These are phyloP conservation scores for Forbesichthys papilliferus DNA, from an alignment of 2,113 vertebrate genomes.

Conservation along the genomic window DNA sequence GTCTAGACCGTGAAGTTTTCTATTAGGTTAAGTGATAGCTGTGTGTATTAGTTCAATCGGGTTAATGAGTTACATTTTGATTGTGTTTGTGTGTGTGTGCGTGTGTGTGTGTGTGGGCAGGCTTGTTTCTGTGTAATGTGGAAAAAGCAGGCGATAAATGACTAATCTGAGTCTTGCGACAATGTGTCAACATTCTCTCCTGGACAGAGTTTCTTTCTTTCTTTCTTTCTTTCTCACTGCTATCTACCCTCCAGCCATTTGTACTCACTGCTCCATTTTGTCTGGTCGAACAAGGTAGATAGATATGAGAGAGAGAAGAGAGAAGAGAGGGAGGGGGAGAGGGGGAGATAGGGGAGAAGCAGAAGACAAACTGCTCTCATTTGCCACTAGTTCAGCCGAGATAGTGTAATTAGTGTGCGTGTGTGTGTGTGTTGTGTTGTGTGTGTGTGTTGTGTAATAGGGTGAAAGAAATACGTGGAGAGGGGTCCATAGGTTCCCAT, in stretches of 20 bases:
- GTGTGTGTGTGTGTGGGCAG: not conserved
- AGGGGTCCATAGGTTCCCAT: constrained; percentile 55
- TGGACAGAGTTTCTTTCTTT: constrained; percentile 37
- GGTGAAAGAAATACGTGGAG: constrained; percentile 28
- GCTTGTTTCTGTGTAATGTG: constrained; percentile 19
- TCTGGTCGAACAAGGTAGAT: not conserved
- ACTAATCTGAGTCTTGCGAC: constrained; percentile 53
- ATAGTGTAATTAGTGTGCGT: not conserved
- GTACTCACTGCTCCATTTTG: not conserved
- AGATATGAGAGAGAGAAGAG: not conserved
- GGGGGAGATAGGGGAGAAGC: constrained; percentile 10
- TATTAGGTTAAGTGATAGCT: too few species aligned
- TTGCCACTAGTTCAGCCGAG: constrained; percentile 41
- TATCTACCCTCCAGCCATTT: not conserved
- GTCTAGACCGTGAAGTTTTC: too few species aligned
- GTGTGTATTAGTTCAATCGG: too few species aligned
- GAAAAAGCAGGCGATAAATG: constrained; percentile 65
- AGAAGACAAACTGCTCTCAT: constrained; percentile 48
- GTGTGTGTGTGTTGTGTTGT: constrained; percentile 22
- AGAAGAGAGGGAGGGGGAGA: not conserved
- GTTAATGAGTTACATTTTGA: not conserved
- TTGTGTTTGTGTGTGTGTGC: constrained; percentile 4
- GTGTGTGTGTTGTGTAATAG: constrained; percentile 20
- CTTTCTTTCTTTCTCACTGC: constrained; percentile 10
- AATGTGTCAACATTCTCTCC: constrained; percentile 65